Base-by-base conservation (phyloP, 2,888 invertebrate species). In the Noctua janthina region DNA sequence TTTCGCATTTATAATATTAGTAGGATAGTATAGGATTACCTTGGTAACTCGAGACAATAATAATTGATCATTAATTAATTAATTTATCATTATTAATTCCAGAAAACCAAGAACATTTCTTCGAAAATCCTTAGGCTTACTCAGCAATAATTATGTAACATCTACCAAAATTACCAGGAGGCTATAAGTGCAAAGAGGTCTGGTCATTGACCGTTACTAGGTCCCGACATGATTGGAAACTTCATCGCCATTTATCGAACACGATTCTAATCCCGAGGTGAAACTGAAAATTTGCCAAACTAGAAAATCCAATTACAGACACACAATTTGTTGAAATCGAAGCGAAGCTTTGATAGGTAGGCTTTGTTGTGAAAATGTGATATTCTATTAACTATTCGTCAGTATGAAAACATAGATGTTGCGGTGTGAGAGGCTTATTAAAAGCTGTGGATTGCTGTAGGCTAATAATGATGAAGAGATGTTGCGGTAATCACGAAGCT, bases 191-290 rank as follows among this genome's bases (percentile, higher is more conserved):
- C 10, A 39, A 79, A 59, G 85, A 72, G 54, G 49, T 72, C n/a
- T 84, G 20, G 46, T 46, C 85, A 56, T 64, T 64, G 29, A 49
- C 23, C 35, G 62, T 64, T 64, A 74, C 70, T 54, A n/a, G 82
- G 39, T 43, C 59, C 56, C 54, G 13, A 86, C 82, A 82, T 86
- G 83, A 83, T 83, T 86, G 83, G 82, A 64, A 83, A 86, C 82
- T 68, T 83, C 82, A 86, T 49, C 82, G 74, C n/a, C 83, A 72
- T 83, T 83, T 75, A 86, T 72, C 67, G 74, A 82, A 81, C 82
- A 86, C 82, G 86, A 86, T 74, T 81, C 86, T 86, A 81, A 86
- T 86, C 82, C 62, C 70, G 82, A n/a, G 66, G 66, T 86, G 71
- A 68, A 82, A 74, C 86, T 81, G 86, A 83, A 83, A 86, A 86